Evolutionary conservation across 2,113 vertebrate species (phyloP), one percentile per base, ranked within the genome.

Genomic region (Solea senegalensis): DNA sequence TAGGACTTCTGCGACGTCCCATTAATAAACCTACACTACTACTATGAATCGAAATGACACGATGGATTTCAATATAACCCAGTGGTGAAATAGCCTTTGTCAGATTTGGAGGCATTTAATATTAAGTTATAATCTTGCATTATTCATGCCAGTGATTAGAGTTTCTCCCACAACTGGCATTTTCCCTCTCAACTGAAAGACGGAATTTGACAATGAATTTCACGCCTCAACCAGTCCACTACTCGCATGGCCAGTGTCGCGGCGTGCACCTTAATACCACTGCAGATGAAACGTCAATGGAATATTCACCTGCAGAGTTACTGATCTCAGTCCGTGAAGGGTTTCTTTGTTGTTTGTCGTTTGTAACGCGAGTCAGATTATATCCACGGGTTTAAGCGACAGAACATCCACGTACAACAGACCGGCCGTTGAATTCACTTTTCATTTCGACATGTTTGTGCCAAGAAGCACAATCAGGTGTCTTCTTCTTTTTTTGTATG

Each of bases 1-100:
- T 83, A 76, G 69, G 76, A 86, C 86, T 87, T 76, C 76, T 63
- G 61, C 83, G 72, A 51, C 74, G 73, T 82, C 89, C 69, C 78
- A 76, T 83, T 89, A 86, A 83, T 81, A 61, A 78, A 57, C 74
- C 78, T 66, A 58, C 72, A 74, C 64, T n/a, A 39, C 69, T 74
- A 72, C 64, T 34, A 34, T 88, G 74, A 81, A 83, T 72, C 82
- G 75, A 80, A 78, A 64, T 77, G 75, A 72, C 75, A 54, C 75
- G 76, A 81, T 77, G 43, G 76, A 78, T 80, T 81, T 79, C 63
- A 74, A 56, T 68, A 75, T 58, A 61, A 39, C 60, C 72, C 56
- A 80, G 55, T 74, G 62, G 62, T 72, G 72, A 65, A 67, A 78
- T 56, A 53, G 12, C 58, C 69, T 80, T 65, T 77, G 40, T 74